Base-by-base conservation (phyloP, 2,797 vertebrate species). In the Sebastes trivittatus region DNA sequence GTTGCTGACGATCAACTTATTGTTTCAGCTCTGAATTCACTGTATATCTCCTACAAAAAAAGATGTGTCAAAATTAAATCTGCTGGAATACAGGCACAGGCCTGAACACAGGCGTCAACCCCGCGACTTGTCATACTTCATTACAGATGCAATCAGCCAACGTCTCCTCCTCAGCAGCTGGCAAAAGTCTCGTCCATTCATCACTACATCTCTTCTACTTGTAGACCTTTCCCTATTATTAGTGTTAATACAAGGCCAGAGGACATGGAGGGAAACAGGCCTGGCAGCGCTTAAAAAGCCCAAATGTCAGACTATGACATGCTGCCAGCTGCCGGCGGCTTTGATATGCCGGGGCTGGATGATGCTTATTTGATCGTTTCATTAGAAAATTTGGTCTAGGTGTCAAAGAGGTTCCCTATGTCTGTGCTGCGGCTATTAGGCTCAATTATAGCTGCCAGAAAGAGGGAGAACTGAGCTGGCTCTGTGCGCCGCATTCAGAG, bases 371-470 rank as follows among this genome's bases (percentile, higher is more conserved):
- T 95, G 96, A 97, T 97, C 94, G 90, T 96, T 97, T 96, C 95
- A 94, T 97, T 95, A 95, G 94, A 91, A 91, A 95, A 95, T 94
- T 92, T 92, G 89, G 76, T 92, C 86, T 94, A 94, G 95, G 95
- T 97, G 96, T 97, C 96, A 97, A 96, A 96, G 95, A 96, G 92
- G 96, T 97, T 96, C 95, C 94, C 96, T 96, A 92, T 96, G 95
- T 96, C 95, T 95, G 96, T 94, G 96, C 93, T 94, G 95, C 90
- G 81, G 95, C 96, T 97, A 97, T 98, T 97, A 97, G 96, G 94
- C 96, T 96, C 96, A 97, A 96, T 98, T 97, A 97, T 92, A 92
- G 94, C 95, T 96, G 96, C 95, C 96, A 97, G 95, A 95, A 95
- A 93, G 95, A 96, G 93, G 94, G 90, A 96, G 96, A 96, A 96